Percentiles rank a stretch among this genome's conserved stretches.
Conservation (phyloP, 2,888 invertebrate genomes). For the Cephus rjabovi region DNA sequence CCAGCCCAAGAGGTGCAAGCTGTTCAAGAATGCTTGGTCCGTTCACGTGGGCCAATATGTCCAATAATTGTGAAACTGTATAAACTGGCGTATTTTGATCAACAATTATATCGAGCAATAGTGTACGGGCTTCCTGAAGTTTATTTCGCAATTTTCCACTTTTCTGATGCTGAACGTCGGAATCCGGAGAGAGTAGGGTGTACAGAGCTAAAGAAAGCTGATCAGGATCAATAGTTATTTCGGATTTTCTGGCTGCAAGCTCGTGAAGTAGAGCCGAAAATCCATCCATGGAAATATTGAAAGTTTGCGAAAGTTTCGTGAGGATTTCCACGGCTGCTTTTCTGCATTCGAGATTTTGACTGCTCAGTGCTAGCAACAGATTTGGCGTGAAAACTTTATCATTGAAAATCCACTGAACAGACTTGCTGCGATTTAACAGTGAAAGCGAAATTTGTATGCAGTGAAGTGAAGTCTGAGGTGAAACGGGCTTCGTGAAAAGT, state of each 20-base stretch:
- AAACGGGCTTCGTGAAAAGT: constrained; percentile 53
- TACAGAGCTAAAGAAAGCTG: constrained; percentile 75
- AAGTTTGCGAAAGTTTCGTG: constrained; percentile 62
- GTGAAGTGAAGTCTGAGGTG: constrained; percentile 49
- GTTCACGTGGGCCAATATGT: constrained; percentile 67
- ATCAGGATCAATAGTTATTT: constrained; percentile 75
- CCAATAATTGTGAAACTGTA: constrained; percentile 68
- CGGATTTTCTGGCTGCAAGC: constrained; percentile 69
- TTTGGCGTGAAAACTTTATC: constrained; percentile 65
- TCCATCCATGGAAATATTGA: constrained; percentile 57
- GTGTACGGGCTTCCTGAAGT: constrained; percentile 43
- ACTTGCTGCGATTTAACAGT: constrained; percentile 54
- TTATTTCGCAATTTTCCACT: constrained; percentile 37
- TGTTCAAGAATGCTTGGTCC: constrained; percentile 66
- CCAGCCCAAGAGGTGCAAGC: constrained; percentile 55
- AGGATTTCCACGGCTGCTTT: constrained; percentile 71
- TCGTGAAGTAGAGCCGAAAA: constrained; percentile 65
- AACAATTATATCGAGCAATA: constrained; percentile 58
- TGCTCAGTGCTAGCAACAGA: constrained; percentile 71
- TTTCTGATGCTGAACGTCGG: constrained; percentile 59
- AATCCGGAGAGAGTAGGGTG: constrained; percentile 72
- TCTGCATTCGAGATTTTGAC: constrained; percentile 71
- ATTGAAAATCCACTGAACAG: constrained; percentile 50
- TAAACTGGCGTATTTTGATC: constrained; percentile 66
- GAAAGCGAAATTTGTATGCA: constrained; percentile 60